Evolutionary conservation across 2,797 vertebrate species (phyloP).

Genomic region (Moxostoma hubbsi): DNA sequence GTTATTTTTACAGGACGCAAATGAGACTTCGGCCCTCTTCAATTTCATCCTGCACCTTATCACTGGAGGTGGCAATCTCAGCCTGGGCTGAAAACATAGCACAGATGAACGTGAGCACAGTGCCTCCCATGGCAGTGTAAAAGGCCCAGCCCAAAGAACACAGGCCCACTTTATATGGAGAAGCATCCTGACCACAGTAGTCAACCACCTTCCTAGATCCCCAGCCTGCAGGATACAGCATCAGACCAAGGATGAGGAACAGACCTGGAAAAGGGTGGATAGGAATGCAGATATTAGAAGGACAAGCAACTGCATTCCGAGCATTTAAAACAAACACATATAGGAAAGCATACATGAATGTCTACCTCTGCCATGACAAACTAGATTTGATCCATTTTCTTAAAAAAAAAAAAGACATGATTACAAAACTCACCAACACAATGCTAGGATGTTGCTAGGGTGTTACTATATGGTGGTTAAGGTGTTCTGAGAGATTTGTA

Average conservation of each 20-base stretch:
- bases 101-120: conserved; percentile 89
- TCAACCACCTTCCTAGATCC: conserved; percentile 88
- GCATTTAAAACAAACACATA: neutral
- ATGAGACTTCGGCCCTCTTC: conserved; percentile 96
- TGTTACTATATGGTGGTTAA: neutral
- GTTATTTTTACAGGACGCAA: conserved; percentile 85
- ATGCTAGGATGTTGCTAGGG: neutral
- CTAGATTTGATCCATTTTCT: neutral
- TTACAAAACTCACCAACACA: too few relatives aligned
- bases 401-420: neutral
- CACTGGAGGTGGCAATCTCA: conserved; percentile 95
- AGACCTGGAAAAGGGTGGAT: conserved; percentile 79
- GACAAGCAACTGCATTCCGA: too few relatives aligned
- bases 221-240: conserved; percentile 96
- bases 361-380: neutral
- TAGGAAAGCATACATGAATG: neutral
- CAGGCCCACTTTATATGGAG: conserved; percentile 85
- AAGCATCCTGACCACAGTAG: conserved; percentile 90
- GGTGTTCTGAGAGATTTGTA: too few relatives aligned
- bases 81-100: conserved; percentile 94
- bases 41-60: conserved; percentile 97
- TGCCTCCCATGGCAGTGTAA: conserved; percentile 93
- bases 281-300: neutral
- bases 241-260: conserved; percentile 93
- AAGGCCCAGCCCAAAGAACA: conserved; percentile 97